These are phyloP conservation scores for Protobothrops flavoviridis DNA, from an alignment of 2,113 vertebrate species.

Conservation along the genomic window DNA sequence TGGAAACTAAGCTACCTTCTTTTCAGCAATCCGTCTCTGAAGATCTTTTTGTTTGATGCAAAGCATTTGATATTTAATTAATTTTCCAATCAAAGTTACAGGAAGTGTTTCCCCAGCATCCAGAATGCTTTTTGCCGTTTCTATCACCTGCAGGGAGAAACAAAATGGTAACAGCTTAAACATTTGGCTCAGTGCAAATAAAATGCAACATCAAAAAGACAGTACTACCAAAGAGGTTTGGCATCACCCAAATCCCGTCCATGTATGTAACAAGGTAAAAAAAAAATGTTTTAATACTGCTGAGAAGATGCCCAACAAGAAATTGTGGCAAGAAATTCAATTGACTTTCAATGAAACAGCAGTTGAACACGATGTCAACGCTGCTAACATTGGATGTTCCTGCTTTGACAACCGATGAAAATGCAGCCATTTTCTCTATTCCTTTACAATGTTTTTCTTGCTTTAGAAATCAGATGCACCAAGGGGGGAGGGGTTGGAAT, in stretches of 20 bases:
- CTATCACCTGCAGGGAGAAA: conserved; percentile 72
- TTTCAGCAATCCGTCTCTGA: conserved; percentile 71
- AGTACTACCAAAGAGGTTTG: not conserved
- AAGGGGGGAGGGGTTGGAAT: too few species aligned
- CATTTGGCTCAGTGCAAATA: not conserved
- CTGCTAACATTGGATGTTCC: too few species aligned
- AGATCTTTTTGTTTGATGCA: conserved; percentile 78
- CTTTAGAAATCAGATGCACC: too few species aligned
- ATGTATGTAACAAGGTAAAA: not conserved
- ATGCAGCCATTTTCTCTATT: too few species aligned
- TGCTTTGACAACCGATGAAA: too few species aligned
- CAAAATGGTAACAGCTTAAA: conserved; percentile 1
- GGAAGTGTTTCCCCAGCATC: conserved; percentile 78
- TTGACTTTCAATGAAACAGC: not conserved
- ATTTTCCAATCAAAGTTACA: conserved; percentile 80
- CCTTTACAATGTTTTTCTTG: too few species aligned
- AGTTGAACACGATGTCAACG: not conserved
- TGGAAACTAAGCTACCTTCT: conserved; percentile 66
- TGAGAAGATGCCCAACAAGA: not conserved
- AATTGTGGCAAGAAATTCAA: not conserved
- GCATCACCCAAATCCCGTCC: not conserved
- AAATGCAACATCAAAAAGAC: not conserved
- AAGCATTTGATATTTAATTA: conserved; percentile 89
- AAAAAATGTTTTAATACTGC: not conserved
- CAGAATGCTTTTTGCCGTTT: conserved; percentile 75